Evolutionary conservation across 37 sponge, comb jelly and placozoan species (phyloP).

Genomic region (Oscarella lobularis): DNA sequence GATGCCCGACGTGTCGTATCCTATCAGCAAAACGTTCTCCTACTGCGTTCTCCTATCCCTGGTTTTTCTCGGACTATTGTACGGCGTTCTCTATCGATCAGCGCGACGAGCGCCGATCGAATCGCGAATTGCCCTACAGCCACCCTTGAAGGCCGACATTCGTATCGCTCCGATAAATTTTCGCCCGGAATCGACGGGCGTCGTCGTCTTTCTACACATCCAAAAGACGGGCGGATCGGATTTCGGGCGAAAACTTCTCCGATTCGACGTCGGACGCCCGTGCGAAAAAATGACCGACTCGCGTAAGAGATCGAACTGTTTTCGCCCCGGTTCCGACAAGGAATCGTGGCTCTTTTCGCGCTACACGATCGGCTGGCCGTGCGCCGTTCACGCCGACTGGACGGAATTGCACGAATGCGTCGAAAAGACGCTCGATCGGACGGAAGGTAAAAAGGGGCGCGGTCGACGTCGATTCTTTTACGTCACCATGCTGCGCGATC

Average conservation of each 20-base stretch:
- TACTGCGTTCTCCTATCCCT: no score
- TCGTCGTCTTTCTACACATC: constrained; percentile 70
- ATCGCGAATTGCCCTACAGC: no score
- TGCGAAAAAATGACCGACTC: neutral
- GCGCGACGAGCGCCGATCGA: no score
- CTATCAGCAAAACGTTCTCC: no score
- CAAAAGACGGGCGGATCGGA: constrained; percentile 83
- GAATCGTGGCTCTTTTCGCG: constrained; percentile 71
- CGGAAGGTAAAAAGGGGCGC: neutral
- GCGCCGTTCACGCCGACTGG: constrained; percentile 68
- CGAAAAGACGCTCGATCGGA: constrained; percentile 7
- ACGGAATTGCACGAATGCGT: constrained; percentile 49
- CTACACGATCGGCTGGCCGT: constrained; percentile 66
- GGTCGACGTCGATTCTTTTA: constrained; percentile 14
- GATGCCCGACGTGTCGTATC: no score
- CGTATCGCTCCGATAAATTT: constrained; percentile 1
- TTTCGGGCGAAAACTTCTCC: constrained; percentile 40
- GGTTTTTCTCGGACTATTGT: no score
- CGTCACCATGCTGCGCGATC: constrained; percentile 52
- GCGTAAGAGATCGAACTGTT: constrained; percentile 10
- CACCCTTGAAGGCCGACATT: neutral
- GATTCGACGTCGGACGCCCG: constrained; percentile 7
- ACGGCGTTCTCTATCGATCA: no score
- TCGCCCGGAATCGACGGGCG: constrained; percentile 22
- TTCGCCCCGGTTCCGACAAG: constrained; percentile 18